Percentiles rank a stretch among this genome's conserved stretches.
phyloP scores from a whole-genome alignment of 1,140 invertebrate species.

The Drosophila trapezifrons region DNA sequence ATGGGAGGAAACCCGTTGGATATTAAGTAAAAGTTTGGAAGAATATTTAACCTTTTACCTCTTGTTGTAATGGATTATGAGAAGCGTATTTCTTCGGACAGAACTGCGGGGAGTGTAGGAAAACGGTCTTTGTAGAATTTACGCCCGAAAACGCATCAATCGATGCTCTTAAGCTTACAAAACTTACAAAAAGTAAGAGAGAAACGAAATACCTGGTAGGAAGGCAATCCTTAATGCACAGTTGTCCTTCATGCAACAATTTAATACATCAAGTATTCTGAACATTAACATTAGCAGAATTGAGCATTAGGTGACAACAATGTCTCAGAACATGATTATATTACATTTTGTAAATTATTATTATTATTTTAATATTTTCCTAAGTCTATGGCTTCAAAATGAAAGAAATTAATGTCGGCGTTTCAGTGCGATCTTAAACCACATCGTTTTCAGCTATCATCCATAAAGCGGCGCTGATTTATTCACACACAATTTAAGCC shows the following conservation, averaged over 20 bases:
- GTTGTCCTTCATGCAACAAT: too few relatives aligned
- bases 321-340: background rate
- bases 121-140: background rate
- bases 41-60: too few relatives aligned
- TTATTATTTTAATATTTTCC: background rate
- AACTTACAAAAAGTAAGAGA: too few relatives aligned
- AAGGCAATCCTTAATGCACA: too few relatives aligned
- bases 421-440: slow-evolving; percentile 5
- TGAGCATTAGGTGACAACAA: background rate
- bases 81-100: background rate
- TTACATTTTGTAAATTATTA: background rate
- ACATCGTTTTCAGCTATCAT: slow-evolving; percentile 1
- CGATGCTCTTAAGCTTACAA: too few relatives aligned
- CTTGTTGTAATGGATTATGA: too few relatives aligned
- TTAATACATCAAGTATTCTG: too few relatives aligned
- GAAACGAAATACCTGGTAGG: too few relatives aligned
- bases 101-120: too few relatives aligned
- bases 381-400: background rate
- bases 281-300: too few relatives aligned
- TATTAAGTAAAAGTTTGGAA: too few relatives aligned
- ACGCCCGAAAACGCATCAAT: too few relatives aligned
- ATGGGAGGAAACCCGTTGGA: background rate
- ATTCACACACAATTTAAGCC: slow-evolving; percentile 17
- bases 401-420: slow-evolving; percentile 1
- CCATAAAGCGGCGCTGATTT: slow-evolving; percentile 12